phyloP scores from a whole-genome alignment of 2,113 vertebrate species.

The Suricata suricatta region DNA sequence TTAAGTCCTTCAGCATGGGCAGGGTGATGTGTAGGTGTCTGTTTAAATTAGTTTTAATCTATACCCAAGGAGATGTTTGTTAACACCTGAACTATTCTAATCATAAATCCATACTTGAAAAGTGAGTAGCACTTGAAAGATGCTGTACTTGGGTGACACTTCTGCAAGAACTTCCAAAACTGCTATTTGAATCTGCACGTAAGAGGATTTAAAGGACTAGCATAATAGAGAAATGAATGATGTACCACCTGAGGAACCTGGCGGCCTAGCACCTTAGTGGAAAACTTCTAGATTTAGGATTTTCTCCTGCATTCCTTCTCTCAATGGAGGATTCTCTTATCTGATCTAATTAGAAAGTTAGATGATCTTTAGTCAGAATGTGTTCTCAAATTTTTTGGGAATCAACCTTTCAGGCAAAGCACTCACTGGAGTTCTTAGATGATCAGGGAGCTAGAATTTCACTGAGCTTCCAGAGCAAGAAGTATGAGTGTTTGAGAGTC shows the following conservation, averaged over 20 bases:
- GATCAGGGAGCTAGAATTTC: neutral
- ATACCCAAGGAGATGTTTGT: neutral
- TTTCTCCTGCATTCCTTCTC: neutral
- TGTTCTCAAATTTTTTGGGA: neutral
- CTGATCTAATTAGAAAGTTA: neutral
- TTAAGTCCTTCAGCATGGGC: neutral
- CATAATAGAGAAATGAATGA: neutral
- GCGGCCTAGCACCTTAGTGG: neutral
- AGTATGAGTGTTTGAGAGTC: neutral
- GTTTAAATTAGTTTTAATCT: slow-evolving; percentile 26
- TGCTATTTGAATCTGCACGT: neutral
- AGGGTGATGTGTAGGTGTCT: neutral
- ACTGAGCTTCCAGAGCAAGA: neutral
- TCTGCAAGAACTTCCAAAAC: slow-evolving; percentile 3
- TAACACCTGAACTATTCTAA: neutral
- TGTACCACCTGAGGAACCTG: rapidly evolving
- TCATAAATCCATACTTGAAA: slow-evolving; percentile 20
- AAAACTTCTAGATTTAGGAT: neutral
- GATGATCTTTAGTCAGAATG: neutral
- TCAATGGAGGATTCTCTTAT: neutral
- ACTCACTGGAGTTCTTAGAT: neutral
- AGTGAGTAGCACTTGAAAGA: neutral
- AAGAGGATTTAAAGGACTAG: neutral
- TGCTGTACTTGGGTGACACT: neutral
- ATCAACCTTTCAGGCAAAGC: neutral